Conservation (phyloP, 1,140 invertebrate genomes). For the Scaptomyza hsui region DNA sequence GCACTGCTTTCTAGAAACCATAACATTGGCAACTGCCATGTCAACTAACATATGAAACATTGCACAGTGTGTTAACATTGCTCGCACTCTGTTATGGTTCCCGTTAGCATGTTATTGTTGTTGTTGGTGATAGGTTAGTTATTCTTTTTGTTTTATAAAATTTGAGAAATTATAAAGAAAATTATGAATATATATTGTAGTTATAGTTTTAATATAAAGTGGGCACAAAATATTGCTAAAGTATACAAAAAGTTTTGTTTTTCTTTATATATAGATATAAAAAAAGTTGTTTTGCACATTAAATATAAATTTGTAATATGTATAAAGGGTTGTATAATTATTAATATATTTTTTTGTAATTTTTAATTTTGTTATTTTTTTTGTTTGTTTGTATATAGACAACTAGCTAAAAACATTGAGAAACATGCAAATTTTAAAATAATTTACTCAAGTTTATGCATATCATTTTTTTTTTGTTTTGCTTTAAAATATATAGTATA, state of each 20-base stretch:
- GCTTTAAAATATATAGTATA: constrained; percentile 6
- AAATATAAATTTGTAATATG: constrained; percentile 51
- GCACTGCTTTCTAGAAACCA: constrained; percentile 15
- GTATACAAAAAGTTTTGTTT: constrained; percentile 65
- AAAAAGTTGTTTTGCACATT: constrained; percentile 63
- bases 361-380: constrained; percentile 42
- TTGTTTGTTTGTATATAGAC: constrained; percentile 48
- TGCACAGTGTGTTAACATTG: constrained; percentile 11
- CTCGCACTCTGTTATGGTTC: constrained; percentile 21
- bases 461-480: constrained; percentile 23
- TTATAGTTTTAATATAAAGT: constrained; percentile 69
- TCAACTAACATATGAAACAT: not conserved
- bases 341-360: constrained; percentile 49
- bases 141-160: constrained; percentile 25
- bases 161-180: constrained; percentile 67
- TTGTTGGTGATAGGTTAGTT: constrained; percentile 51
- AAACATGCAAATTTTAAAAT: constrained; percentile 82
- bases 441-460: constrained; percentile 74
- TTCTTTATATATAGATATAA: constrained; percentile 35
- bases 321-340: constrained; percentile 54
- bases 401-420: constrained; percentile 83
- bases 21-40: constrained; percentile 23
- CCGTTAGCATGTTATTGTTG: constrained; percentile 5
- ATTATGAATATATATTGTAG: constrained; percentile 67
- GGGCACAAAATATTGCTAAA: constrained; percentile 69